Base-by-base conservation (phyloP, 2,888 invertebrate species). In the Luperina testacea region DNA sequence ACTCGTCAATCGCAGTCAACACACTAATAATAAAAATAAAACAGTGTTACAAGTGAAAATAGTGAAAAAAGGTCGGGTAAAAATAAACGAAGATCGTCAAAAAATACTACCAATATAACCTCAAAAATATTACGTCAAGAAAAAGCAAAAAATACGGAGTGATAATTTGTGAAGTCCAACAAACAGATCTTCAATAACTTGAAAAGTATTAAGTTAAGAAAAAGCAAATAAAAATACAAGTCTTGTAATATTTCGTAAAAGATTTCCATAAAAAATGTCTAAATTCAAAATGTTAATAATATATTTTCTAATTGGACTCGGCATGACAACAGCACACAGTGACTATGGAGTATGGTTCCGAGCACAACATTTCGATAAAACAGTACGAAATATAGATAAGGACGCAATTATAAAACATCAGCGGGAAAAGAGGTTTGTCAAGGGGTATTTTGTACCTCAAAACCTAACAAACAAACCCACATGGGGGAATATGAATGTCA, bases 201-300 rank as follows among this genome's bases (percentile, higher is more conserved):
- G 0, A 5, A 63, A 32, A n/a, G n/a, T 53, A 53, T 9, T 24
- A 4, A 24, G 27, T 27, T 1, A 17, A 63, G 17, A 17, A 20
- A 32, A 63, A 32, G 13, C n/a, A n/a, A n/a, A 7, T 24, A 9
- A 57, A 42, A 9, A 2, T 13, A 32, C 5, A 9, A 57, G n/a
- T 32, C 32, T 32, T 32, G 32, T 57, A 11, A 11, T 11, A 59
- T n/a, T 59, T n/a, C 11, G 2, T 51, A 51, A 57, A 61, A 15
- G 2, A 24, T 45, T 20, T 32, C 3, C 0, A 32, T 38, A 5
- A 2, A 20, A 51, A 63, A 42, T 1, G 9, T 74, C 11, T 4
- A 11, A 1, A 53, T 20, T 45, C 13, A 82, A 80, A 69, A 80
- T 80, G 80, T 57, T 80, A 9, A n/a, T 82, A 32, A 9, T 69